These are phyloP conservation scores for Nephrotoma appendiculata DNA, from an alignment of 2,888 invertebrate species.

Conservation along the genomic window DNA sequence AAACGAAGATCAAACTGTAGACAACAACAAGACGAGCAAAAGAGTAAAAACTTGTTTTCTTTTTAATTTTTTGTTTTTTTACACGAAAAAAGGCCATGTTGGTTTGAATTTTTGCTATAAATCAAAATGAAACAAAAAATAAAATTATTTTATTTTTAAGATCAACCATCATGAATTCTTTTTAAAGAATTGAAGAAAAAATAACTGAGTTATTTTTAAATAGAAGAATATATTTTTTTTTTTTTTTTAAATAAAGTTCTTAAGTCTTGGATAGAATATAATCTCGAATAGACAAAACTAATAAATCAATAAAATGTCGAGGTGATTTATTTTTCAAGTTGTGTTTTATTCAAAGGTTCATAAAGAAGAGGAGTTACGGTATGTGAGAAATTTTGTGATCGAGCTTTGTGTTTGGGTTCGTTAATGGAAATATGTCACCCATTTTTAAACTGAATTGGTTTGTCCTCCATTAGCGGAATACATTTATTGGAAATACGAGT, in stretches of 20 bases:
- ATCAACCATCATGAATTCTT: slow-evolving; percentile 1
- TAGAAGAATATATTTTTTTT: neutral
- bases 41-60: neutral
- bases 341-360: neutral
- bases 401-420: too few species aligned
- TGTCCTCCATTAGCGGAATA: neutral
- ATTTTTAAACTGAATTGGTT: neutral
- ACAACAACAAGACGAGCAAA: neutral
- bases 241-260: neutral
- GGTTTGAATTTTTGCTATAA: neutral
- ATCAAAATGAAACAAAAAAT: neutral
- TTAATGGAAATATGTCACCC: neutral
- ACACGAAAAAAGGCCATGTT: neutral
- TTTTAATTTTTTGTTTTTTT: neutral
- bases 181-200: neutral
- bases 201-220: neutral
- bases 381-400: neutral
- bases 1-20: neutral
- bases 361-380: neutral
- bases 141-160: neutral
- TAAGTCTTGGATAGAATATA: neutral
- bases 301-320: neutral
- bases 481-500: neutral
- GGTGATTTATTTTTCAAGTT: neutral
- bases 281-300: neutral